Base-by-base conservation (phyloP, 2,888 invertebrate species). In the Idaea dimidiata region DNA sequence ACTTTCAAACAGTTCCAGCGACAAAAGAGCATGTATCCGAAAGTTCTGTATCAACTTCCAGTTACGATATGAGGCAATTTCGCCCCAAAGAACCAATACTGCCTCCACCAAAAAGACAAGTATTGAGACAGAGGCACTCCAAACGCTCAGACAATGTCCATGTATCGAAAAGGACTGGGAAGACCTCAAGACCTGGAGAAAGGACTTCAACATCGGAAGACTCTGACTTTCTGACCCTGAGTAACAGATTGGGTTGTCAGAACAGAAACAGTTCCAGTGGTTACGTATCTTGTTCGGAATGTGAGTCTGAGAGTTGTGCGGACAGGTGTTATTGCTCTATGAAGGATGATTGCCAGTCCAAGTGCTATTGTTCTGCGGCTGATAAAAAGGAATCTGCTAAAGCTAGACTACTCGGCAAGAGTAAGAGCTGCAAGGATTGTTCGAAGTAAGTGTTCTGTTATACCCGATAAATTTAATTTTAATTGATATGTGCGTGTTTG, bases 261-360 rank as follows among this genome's bases (percentile, higher is more conserved):
- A 94, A 94, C 68, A 81, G 95, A 55, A 94, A 94, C 72, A 94
- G 94, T 76, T 94, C 94, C 7, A 94, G 94, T 74, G 94, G 94
- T 73, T 97, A 97, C 79, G 97, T 97, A 0, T 97, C 97, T 2
- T 97, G 97, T 82, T 97, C 97, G 56, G 97, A 97, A 84, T 97
- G 97, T 80, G 97, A 97, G 78, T 97, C 97, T 1, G 97, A 97
- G 73, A 96, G 96, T 16, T 97, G 97, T 78, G 95, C 96, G 0
- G 97, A 97, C 80, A 95, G 97, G 74, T 97, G 97, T 77, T 97
- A 97, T 78, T 97, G 97, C 79, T 97, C 97, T 2, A 78, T 96
- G 64, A 95, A 95, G 18, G 93, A 92, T 4, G 93, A 93, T 65
- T 91, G 89, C 66, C 90, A 86, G 67, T 77, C 85, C 1, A 95